Base-by-base conservation (phyloP, 2,888 invertebrate species). In the Cryptocephalus primarius region DNA sequence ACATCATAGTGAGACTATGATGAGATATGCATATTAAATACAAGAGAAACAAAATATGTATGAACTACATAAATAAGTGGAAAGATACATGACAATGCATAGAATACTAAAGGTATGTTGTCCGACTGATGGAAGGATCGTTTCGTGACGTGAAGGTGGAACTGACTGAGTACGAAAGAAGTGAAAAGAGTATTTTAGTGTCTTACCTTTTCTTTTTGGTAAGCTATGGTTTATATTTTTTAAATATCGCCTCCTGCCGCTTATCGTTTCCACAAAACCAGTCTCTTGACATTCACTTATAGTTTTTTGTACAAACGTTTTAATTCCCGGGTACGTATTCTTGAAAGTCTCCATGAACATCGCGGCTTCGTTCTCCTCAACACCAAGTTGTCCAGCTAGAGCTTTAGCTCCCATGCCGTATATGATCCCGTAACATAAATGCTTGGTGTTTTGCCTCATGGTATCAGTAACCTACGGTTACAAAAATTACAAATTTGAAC, bases 351-450 rank as follows among this genome's bases (percentile, higher is more conserved):
- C 79, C 65, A 86, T 82, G 68, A 96, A 88, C 43, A 76, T 72
- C 3, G 74, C 74, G 0, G 96, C 95, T 59, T 91, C 87, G 41
- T 79, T 72, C 67, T 88, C 88, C 0, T 78, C 76, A 9, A 93
- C 81, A 46, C 82, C 81, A 33, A 97, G 73, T 52, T 84, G 81
- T 49, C 88, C 86, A 0, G 87, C 80, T 32, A 99, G 72, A 0
- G 88, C 78, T 60, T 80, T 86, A 48, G 80, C 76, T 2, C 96
- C 93, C 85, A 97, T 97, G 8, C 97, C 99, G 67, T 99, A 99
- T 47, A 99, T 85, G 61, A 99, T 91, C 8, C 93, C 96, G 70
- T 97, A 97, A 66, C 93, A 93, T 32, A 96, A 79, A 71, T 92
- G 83, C 69, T 95, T 94, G 4, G 93, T 87, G 61, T 85, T 84